These are phyloP conservation scores for Drosophila bifasciata DNA, from an alignment of 1,140 invertebrate genomes.

Conservation along the genomic window DNA sequence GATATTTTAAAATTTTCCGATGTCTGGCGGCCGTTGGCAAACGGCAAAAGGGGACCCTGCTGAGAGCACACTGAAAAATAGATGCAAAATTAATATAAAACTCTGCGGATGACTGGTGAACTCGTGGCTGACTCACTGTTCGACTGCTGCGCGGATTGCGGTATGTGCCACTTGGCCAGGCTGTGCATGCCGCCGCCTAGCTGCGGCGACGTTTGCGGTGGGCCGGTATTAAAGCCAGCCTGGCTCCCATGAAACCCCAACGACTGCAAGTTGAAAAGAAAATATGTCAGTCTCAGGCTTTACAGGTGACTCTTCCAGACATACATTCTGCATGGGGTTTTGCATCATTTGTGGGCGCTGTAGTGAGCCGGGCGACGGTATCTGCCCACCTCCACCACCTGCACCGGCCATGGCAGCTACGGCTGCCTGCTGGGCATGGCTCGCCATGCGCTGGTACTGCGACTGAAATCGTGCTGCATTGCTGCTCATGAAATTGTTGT, in stretches of 20 bases:
- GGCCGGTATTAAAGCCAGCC: conserved; percentile 80
- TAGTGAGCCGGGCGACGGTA: conserved; percentile 74
- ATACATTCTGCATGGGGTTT: conserved; percentile 83
- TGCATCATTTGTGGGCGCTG: conserved; percentile 77
- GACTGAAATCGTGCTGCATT: conserved; percentile 79
- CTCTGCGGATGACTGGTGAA: background rate
- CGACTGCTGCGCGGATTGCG: conserved; percentile 85
- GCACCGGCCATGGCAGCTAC: conserved; percentile 74
- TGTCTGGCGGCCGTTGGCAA: conserved; percentile 84
- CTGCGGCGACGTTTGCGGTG: conserved; percentile 74
- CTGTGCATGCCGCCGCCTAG: conserved; percentile 71
- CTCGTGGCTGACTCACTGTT: conserved; percentile 74
- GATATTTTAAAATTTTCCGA: conserved; percentile 88
- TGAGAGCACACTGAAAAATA: conserved; percentile 66
- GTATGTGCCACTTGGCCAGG: conserved; percentile 88
- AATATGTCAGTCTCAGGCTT: background rate
- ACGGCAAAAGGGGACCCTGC: conserved; percentile 79
- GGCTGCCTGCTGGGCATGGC: conserved; percentile 77
- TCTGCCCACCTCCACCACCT: conserved; percentile 68
- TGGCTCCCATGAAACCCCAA: conserved; percentile 84
- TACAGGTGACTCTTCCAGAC: background rate
- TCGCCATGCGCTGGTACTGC: conserved; percentile 82
- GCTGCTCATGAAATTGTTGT: conserved; percentile 75
- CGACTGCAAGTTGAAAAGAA: conserved; percentile 51
- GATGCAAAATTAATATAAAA: background rate